These are phyloP conservation scores for Alligator mississippiensis DNA, from an alignment of 2,113 vertebrate species.

Conservation along the genomic window DNA sequence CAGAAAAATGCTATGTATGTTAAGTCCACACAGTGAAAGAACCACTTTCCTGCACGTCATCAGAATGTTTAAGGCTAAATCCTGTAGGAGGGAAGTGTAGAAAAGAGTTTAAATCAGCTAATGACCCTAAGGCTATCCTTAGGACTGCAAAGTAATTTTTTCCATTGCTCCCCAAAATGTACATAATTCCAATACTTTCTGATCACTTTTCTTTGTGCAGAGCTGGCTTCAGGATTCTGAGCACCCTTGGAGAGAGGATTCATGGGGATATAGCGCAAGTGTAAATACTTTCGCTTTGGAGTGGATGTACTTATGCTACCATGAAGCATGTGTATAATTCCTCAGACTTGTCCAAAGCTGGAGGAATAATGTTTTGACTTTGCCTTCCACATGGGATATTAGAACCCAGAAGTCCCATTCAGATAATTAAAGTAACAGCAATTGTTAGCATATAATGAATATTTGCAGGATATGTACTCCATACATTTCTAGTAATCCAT, in stretches of 20 bases:
- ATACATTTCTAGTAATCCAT: conserved; percentile 33
- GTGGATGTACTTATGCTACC: conserved; percentile 13
- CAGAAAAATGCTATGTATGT: not conserved
- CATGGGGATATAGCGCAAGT: not conserved
- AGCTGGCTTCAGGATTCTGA: conserved; percentile 8
- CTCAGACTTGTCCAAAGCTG: conserved; percentile 9
- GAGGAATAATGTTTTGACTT: conserved; percentile 16
- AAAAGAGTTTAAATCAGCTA: conserved; percentile 33
- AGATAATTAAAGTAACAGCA: not conserved
- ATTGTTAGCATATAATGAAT: conserved; percentile 28
- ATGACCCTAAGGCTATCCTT: not conserved
- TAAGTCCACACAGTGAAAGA: not conserved
- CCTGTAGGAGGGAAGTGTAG: conserved; percentile 13
- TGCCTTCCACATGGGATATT: not conserved
- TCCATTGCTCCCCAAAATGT: not conserved
- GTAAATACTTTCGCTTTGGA: not conserved
- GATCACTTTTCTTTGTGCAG: not conserved
- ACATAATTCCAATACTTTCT: conserved; percentile 20
- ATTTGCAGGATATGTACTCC: conserved; percentile 30
- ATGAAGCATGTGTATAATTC: conserved; percentile 2
- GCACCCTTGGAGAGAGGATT: conserved; percentile 16
- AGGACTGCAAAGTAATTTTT: conserved; percentile 2
- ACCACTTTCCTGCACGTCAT: conserved; percentile 16
- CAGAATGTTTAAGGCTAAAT: not conserved
- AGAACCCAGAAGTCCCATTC: conserved; percentile 20